phyloP scores from a whole-genome alignment of 1,140 invertebrate genomes.

The Diorhabda carinulata region DNA sequence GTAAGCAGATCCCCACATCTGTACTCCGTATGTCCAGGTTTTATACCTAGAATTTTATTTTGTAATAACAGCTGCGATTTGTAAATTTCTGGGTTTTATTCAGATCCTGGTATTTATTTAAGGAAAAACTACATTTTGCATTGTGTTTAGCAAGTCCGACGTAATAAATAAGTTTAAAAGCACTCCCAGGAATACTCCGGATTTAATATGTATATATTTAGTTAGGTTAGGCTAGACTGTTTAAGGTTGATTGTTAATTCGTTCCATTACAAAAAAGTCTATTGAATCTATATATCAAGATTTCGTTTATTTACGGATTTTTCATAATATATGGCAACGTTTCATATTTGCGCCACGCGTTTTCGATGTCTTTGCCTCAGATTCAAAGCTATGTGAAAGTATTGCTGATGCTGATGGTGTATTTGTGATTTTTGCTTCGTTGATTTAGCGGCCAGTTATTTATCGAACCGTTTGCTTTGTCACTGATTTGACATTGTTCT shows the following conservation, averaged over 20 bases:
- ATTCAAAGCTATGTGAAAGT: constrained; percentile 10
- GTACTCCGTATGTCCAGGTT: neutral
- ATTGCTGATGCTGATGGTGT: constrained; percentile 7
- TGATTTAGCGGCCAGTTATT: neutral
- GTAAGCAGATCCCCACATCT: neutral
- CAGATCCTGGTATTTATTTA: no score
- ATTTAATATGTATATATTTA: neutral
- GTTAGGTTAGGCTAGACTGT: no score
- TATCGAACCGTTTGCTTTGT: no score
- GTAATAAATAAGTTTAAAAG: neutral
- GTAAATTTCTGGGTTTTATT: no score
- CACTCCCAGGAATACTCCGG: neutral
- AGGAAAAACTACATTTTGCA: no score
- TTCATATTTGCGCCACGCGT: constrained; percentile 11
- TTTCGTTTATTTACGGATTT: neutral
- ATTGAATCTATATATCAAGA: neutral
- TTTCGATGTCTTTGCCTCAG: constrained; percentile 5
- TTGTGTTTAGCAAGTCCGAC: no score
- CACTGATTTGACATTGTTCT: no score
- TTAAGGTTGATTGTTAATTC: no score
- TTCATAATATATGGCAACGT: neutral
- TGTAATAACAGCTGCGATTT: neutral
- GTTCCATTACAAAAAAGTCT: neutral
- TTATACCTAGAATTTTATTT: neutral
- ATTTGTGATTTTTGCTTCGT: constrained; percentile 12